Evolutionary conservation across 30 jellyfish, hydroid and myxozoan species (phyloP).

Genomic region (Nemopilema nomurai): DNA sequence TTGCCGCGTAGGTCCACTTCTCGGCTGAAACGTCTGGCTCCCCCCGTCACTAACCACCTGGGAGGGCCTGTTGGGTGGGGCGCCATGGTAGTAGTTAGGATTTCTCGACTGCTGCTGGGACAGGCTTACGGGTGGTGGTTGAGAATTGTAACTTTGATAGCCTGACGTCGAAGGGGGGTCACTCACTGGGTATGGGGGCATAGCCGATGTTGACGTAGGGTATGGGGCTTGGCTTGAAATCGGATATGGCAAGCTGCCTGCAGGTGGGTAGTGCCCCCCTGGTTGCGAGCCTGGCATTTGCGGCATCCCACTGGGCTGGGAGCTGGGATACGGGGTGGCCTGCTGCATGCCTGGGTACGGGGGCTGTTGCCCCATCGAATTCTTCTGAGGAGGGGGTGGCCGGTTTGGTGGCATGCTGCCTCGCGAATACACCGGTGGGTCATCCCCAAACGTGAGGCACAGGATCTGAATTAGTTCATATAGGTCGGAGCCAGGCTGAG

Average conservation of each 20-base stretch:
- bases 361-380: conserved; percentile 25
- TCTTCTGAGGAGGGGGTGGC: conserved; percentile 64
- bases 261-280: conserved; percentile 33
- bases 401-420: conserved; percentile 60
- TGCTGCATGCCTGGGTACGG: conserved; percentile 51
- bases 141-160: conserved; percentile 38
- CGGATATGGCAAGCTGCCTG: conserved; percentile 37
- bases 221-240: conserved; percentile 32
- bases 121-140: conserved; percentile 35
- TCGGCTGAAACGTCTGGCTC: conserved; percentile 44
- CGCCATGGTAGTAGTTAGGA: conserved; percentile 7
- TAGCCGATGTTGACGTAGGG: conserved; percentile 19
- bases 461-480: conserved; percentile 59
- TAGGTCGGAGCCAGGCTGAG: conserved; percentile 76
- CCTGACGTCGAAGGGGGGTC: conserved; percentile 45
- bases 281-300: conserved; percentile 56
- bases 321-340: conserved; percentile 68
- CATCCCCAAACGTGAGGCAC: conserved; percentile 73
- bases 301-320: conserved; percentile 89
- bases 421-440: conserved; percentile 85
- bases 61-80: conserved; percentile 24
- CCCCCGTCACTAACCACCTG: conserved; percentile 44
- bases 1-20: conserved; percentile 64
- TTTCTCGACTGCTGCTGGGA: conserved; percentile 40
- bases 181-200: conserved; percentile 55